Percentiles rank a stretch among this genome's conserved stretches.
These are phyloP conservation scores for Maccullochella peelii DNA, from an alignment of 2,113 vertebrate species.

Conservation along the genomic window DNA sequence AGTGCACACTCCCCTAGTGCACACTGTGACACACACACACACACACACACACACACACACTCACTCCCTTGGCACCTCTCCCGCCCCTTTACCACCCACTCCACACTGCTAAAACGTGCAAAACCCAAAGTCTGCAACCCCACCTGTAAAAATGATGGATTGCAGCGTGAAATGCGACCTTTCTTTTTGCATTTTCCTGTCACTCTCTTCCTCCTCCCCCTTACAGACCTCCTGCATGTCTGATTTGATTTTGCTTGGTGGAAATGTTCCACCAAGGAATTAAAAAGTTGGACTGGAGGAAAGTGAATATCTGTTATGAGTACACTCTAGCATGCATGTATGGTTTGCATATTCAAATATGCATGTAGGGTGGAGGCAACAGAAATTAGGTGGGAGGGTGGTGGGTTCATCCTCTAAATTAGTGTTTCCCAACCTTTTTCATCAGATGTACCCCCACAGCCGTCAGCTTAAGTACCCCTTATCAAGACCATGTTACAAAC, in stretches of 20 bases:
- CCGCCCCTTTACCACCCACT: slow-evolving; percentile 34
- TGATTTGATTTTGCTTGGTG: slow-evolving; percentile 52
- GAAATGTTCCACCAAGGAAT: slow-evolving; percentile 30
- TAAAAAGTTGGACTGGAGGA: slow-evolving; percentile 7
- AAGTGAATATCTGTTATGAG: neutral
- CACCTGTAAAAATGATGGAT: slow-evolving; percentile 79
- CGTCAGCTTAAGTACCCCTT: neutral
- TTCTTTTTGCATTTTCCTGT: slow-evolving; percentile 71
- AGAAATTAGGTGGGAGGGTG: neutral
- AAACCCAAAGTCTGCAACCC: slow-evolving; percentile 52
- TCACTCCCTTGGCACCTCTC: slow-evolving; percentile 26
- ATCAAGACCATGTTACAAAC: neutral
- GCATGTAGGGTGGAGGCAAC: neutral
- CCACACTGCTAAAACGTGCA: slow-evolving; percentile 37
- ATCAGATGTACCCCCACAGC: neutral
- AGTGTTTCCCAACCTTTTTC: neutral
- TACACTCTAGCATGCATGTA: neutral
- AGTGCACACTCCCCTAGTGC: slow-evolving; percentile 41
- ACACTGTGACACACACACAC: slow-evolving; percentile 14
- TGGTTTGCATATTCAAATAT: neutral
- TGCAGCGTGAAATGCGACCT: slow-evolving; percentile 71
- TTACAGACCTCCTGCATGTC: slow-evolving; percentile 22
- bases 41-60: slow-evolving; percentile 17
- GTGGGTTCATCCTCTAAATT: neutral
- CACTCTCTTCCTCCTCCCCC: slow-evolving; percentile 28